These are phyloP conservation scores for Taeniopygia guttata DNA, from an alignment of 2,797 vertebrate genomes.

Conservation along the genomic window DNA sequence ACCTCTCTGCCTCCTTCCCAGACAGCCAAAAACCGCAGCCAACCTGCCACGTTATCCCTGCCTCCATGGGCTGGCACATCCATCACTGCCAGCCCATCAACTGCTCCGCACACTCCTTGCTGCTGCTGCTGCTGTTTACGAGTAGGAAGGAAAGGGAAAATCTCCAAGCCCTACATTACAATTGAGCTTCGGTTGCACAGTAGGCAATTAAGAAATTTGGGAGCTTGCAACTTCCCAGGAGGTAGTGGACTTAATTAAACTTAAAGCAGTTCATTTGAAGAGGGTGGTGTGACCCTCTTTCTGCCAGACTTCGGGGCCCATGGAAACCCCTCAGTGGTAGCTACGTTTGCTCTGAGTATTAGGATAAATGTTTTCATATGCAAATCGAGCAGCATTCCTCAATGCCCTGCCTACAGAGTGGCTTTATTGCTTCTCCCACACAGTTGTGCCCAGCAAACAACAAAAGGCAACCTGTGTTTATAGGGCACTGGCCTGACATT, in stretches of 20 bases:
- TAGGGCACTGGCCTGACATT: slow-evolving; percentile 49
- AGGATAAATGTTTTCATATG: slow-evolving; percentile 63
- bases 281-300: slow-evolving; percentile 18
- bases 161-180: neutral
- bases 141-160: neutral
- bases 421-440: slow-evolving; percentile 37
- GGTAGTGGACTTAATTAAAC: slow-evolving; percentile 61
- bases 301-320: slow-evolving; percentile 16
- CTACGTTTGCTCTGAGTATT: neutral
- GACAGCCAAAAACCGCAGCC: slow-evolving; percentile 44
- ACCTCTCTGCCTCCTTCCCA: slow-evolving; percentile 39
- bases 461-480: slow-evolving; percentile 60
- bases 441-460: slow-evolving; percentile 29
- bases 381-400: slow-evolving; percentile 48
- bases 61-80: slow-evolving; percentile 53
- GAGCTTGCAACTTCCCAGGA: slow-evolving; percentile 58
- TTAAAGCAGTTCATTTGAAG: slow-evolving; percentile 56
- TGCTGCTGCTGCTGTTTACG: slow-evolving; percentile 11
- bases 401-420: neutral
- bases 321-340: slow-evolving; percentile 23
- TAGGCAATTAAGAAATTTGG: slow-evolving; percentile 58
- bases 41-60: slow-evolving; percentile 60
- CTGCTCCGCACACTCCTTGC: slow-evolving; percentile 35
- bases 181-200: slow-evolving; percentile 1
- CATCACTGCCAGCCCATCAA: slow-evolving; percentile 67